Percentiles rank a stretch among this genome's conserved stretches.
Conservation (phyloP, 2,113 vertebrate genomes). For the Archilochus colubris region DNA sequence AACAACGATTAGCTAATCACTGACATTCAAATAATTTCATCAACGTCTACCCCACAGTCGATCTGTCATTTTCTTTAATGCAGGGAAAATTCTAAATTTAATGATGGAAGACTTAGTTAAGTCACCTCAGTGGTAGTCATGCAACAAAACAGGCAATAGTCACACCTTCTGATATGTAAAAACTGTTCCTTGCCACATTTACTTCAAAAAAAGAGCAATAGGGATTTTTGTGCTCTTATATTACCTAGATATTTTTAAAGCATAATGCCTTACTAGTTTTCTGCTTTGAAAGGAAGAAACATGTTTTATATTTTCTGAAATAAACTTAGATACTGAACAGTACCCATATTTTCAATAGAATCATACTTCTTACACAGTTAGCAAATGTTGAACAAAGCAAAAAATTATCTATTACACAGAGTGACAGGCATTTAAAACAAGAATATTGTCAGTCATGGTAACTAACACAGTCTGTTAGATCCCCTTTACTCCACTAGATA, state of each 20-base stretch:
- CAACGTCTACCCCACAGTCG: not conserved
- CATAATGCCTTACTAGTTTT: not conserved
- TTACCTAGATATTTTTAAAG: not conserved
- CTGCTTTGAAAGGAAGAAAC: not conserved
- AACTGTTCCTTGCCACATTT: not conserved
- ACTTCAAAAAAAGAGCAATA: not conserved
- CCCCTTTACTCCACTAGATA: not conserved
- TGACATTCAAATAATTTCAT: not conserved
- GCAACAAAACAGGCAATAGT: conserved; percentile 19
- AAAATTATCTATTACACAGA: not conserved
- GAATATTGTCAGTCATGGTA: not conserved
- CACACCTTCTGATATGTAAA: not conserved
- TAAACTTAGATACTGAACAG: not conserved
- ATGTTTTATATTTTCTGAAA: not conserved
- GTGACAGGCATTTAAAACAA: not conserved
- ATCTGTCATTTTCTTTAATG: not conserved
- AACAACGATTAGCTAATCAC: not conserved
- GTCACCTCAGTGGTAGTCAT: not conserved
- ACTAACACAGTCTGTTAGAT: not conserved
- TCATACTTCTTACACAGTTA: not conserved
- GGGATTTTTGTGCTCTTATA: not conserved
- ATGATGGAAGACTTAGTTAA: not conserved
- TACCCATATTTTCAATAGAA: not conserved
- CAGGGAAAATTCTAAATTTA: not conserved
- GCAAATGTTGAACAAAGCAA: not conserved